Evolutionary conservation across 2,797 vertebrate genomes (phyloP).

Genomic region (Melopsittacus undulatus): DNA sequence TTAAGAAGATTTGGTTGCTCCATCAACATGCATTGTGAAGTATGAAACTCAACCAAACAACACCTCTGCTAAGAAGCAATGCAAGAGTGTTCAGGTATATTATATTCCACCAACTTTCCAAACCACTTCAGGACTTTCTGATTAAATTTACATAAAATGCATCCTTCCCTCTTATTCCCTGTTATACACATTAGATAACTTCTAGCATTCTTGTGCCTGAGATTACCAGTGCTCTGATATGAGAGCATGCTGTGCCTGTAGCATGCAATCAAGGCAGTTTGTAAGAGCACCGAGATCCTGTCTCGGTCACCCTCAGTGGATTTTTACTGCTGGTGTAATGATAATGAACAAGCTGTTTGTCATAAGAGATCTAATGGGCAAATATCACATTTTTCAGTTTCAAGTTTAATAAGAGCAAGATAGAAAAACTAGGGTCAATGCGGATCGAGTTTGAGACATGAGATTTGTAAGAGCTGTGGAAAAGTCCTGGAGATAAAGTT

Average conservation of each 20-base stretch:
- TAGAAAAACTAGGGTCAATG: background rate
- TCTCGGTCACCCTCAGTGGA: background rate
- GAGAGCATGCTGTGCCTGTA: conserved; percentile 10
- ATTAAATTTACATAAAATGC: conserved; percentile 66
- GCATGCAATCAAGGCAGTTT: background rate
- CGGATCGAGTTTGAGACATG: background rate
- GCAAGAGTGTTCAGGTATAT: background rate
- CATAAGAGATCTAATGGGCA: background rate
- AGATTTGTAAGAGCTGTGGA: background rate
- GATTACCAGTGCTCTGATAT: accelerated
- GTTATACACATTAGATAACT: conserved; percentile 23
- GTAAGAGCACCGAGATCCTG: background rate
- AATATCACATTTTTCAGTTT: background rate
- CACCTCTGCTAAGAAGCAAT: background rate
- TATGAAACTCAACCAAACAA: accelerated
- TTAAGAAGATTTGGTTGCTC: background rate
- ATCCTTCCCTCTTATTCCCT: conserved; percentile 25
- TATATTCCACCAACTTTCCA: conserved; percentile 5
- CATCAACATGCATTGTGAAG: accelerated
- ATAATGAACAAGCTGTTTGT: background rate
- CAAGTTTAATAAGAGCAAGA: background rate
- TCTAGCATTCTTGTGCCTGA: conserved; percentile 21
- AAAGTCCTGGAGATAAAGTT: background rate
- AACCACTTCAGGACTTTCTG: conserved; percentile 54
- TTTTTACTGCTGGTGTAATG: background rate